Percentiles rank a stretch among this genome's conserved stretches.
These are phyloP conservation scores for Xenopus petersii DNA, from an alignment of 2,797 vertebrate genomes.

Conservation along the genomic window DNA sequence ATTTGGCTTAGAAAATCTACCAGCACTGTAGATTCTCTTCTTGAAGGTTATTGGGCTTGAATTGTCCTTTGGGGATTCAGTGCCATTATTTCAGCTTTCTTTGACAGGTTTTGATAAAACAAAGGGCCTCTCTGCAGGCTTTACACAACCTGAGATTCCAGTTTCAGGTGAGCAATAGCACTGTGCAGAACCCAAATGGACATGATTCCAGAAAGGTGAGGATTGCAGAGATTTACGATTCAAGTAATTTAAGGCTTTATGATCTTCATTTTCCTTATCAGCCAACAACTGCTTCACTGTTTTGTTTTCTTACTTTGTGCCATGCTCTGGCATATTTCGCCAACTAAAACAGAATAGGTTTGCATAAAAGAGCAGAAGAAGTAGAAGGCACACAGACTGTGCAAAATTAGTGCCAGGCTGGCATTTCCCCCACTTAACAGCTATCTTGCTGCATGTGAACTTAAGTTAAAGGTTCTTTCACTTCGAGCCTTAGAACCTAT, in stretches of 20 bases:
- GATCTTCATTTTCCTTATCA: constrained; percentile 64
- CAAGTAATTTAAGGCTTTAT: constrained; percentile 80
- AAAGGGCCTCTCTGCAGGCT: constrained; percentile 55
- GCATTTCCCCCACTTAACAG: neutral
- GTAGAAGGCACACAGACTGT: constrained; percentile 40
- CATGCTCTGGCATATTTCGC: constrained; percentile 57
- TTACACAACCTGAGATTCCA: constrained; percentile 69
- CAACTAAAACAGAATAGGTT: constrained; percentile 63
- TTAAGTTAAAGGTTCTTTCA: neutral
- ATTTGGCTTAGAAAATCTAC: too few species aligned
- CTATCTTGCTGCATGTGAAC: too few species aligned
- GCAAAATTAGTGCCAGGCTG: constrained; percentile 20
- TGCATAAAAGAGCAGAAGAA: constrained; percentile 64
- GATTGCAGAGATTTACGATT: constrained; percentile 71
- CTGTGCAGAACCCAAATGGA: constrained; percentile 35
- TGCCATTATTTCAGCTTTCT: constrained; percentile 35
- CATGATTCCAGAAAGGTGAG: constrained; percentile 68
- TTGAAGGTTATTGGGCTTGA: constrained; percentile 30
- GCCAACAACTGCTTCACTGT: constrained; percentile 28
- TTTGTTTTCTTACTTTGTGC: constrained; percentile 10
- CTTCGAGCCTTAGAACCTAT: constrained; percentile 5
- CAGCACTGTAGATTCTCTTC: constrained; percentile 42
- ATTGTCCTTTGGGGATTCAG: constrained; percentile 69
- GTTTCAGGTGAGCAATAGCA: constrained; percentile 43
- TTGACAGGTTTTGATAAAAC: neutral